Conservation (phyloP, 2,888 invertebrate species). For the Sinotaia quadrata region DNA sequence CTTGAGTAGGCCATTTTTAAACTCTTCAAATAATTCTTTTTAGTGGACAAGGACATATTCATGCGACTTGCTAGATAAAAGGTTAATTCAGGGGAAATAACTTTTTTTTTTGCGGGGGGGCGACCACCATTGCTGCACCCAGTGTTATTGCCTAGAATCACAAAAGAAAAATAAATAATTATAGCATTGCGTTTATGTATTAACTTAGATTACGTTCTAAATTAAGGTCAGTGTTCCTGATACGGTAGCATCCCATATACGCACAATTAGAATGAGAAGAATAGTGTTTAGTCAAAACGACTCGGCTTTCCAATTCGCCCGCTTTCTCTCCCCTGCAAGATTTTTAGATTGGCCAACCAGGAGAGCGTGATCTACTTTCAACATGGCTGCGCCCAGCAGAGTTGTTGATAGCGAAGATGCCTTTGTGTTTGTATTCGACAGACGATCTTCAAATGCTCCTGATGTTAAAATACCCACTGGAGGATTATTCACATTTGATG, state of each 20-base stretch:
- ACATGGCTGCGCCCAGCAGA: conserved; percentile 56
- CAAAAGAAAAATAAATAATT: background rate
- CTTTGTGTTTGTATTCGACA: conserved; percentile 66
- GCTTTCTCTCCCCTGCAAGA: background rate
- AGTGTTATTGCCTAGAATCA: too few relatives aligned
- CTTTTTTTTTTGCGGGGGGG: too few relatives aligned
- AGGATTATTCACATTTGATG: conserved; percentile 53
- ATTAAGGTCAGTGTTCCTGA: background rate
- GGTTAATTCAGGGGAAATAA: too few relatives aligned
- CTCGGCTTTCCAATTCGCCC: background rate
- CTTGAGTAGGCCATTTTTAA: too few relatives aligned
- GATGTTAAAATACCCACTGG: conserved; percentile 61
- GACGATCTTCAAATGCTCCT: conserved; percentile 59
- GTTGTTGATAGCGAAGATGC: conserved; percentile 57
- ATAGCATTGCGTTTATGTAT: background rate
- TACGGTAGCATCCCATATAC: too few relatives aligned
- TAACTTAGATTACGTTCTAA: too few relatives aligned
- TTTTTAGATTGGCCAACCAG: conserved; percentile 8
- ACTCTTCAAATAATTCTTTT: too few relatives aligned
- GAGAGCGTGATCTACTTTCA: conserved; percentile 18
- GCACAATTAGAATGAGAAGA: too few relatives aligned
- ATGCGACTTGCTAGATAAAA: too few relatives aligned
- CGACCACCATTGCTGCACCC: too few relatives aligned
- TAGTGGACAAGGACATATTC: too few relatives aligned
- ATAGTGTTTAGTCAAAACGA: too few relatives aligned